phyloP scores from a whole-genome alignment of 2,797 vertebrate species.

The Halcyon leucocephala region DNA sequence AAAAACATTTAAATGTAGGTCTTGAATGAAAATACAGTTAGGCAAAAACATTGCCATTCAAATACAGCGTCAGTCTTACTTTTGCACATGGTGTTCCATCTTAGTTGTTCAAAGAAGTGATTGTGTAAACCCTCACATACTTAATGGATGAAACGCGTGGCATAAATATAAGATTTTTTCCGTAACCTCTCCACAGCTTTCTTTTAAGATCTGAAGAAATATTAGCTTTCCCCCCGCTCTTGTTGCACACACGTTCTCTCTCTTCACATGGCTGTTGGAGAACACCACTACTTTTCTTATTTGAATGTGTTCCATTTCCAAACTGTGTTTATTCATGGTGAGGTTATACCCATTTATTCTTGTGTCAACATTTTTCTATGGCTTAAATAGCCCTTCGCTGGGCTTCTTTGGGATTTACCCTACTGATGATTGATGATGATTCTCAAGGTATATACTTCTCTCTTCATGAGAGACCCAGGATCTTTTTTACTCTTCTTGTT shows the following conservation, averaged over 20 bases:
- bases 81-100: neutral
- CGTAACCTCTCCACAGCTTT: neutral
- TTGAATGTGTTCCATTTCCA: conserved; percentile 59
- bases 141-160: neutral
- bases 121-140: neutral
- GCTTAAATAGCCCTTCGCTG: conserved; percentile 52
- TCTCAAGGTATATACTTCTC: neutral
- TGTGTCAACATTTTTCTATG: conserved; percentile 62
- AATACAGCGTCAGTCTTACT: neutral
- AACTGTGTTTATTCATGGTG: conserved; percentile 48
- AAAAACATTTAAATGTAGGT: neutral
- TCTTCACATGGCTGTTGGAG: neutral
- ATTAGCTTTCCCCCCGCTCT: neutral
- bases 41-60: neutral
- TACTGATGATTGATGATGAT: conserved; percentile 18
- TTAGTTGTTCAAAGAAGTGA: neutral
- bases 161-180: neutral
- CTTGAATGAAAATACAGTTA: neutral
- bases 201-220: conserved; percentile 41
- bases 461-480: neutral
- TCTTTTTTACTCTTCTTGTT: neutral
- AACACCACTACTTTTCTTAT: conserved; percentile 17
- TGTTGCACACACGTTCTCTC: neutral
- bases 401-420: conserved; percentile 21
- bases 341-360: conserved; percentile 51